Evolutionary conservation across 2,113 vertebrate genomes (phyloP), one percentile per base, ranked within the genome.

Genomic region (Sciurus niger): DNA sequence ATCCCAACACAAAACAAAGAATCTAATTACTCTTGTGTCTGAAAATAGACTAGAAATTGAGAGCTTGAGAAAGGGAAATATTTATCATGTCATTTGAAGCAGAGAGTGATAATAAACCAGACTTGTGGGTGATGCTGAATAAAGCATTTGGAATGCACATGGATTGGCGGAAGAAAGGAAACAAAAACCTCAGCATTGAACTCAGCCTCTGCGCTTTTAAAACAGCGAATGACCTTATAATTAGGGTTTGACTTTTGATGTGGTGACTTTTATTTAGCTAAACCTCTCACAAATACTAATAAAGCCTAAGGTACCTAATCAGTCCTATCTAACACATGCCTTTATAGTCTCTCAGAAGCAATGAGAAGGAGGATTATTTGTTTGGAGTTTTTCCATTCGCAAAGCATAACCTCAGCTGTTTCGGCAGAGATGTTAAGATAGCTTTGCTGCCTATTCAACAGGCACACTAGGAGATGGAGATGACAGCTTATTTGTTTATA

Each of bases 1-100:
- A 53, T 68, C 34, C 73, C 53, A 6, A 87, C 65, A 55, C 65
- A 78, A 72, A 82, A 77, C n/a, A 82, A 79, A 82, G 65, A 74
- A 67, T 73, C 46, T n/a, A 73, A 48, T 90, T 70, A 90, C 53
- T 22, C 12, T 87, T 70, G 43, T 43, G 37, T 87, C 76, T 96
- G 76, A 95, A 84, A 97, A 90, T n/a, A 90, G 53, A 96, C 40
- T 8, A 90, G 46, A 80, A n/a, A 43, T 65, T 80, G 58, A 51
- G 53, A 88, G 67, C 72, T 79, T 83, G 76, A 86, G 46, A 77
- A 94, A 90, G 55, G 8, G 6, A 40, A n/a, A 46, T 55, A 32
- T 82, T 89, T 72, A 78, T 83, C 51, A 55, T 67, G 70, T 78
- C 53, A 43, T 30, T 32, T 73, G 93, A 93, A 32, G 70, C 70